A percentile compares a stretch with the other conserved stretches of the same genome.
Conservation (phyloP, 2,888 invertebrate genomes). For the Xanthia togata region DNA sequence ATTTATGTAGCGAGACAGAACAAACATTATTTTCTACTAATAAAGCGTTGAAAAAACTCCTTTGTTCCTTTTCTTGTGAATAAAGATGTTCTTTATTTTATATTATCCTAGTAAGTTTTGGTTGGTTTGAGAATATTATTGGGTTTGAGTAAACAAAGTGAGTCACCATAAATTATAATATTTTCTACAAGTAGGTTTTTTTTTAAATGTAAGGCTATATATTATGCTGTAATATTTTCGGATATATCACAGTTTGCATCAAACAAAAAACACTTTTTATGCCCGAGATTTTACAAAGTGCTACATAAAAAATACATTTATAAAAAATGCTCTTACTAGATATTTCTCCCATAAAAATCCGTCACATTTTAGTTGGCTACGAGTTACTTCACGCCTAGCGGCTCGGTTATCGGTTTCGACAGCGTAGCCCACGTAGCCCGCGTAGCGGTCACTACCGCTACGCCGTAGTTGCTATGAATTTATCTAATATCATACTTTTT, state of each 20-base stretch:
- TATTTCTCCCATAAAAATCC: not conserved
- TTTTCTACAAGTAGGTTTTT: not conserved
- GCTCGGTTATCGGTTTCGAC: conserved; percentile 4
- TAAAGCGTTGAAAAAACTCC: conserved; percentile 67
- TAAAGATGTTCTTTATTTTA: conserved; percentile 42
- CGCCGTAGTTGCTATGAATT: conserved; percentile 32
- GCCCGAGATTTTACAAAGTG: not conserved
- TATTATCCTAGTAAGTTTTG: conserved; percentile 4
- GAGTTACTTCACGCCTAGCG: not conserved
- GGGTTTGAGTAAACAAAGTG: not conserved
- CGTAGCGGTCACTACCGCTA: conserved; percentile 22
- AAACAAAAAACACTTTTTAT: not conserved
- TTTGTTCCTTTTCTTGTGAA: conserved; percentile 57
- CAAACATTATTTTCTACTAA: conserved; percentile 72
- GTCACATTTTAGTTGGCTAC: conserved; percentile 13
- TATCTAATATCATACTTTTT: too few species aligned
- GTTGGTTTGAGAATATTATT: conserved; percentile 5
- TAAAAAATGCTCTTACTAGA: not conserved
- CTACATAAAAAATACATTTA: too few species aligned
- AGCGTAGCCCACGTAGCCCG: conserved; percentile 30
- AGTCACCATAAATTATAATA: not conserved
- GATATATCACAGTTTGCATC: too few species aligned
- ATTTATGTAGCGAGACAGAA: conserved; percentile 77
- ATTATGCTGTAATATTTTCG: not conserved
- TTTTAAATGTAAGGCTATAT: not conserved